Evolutionary conservation across 2,113 vertebrate species (phyloP).

Genomic region (Sylvilagus bachmani): DNA sequence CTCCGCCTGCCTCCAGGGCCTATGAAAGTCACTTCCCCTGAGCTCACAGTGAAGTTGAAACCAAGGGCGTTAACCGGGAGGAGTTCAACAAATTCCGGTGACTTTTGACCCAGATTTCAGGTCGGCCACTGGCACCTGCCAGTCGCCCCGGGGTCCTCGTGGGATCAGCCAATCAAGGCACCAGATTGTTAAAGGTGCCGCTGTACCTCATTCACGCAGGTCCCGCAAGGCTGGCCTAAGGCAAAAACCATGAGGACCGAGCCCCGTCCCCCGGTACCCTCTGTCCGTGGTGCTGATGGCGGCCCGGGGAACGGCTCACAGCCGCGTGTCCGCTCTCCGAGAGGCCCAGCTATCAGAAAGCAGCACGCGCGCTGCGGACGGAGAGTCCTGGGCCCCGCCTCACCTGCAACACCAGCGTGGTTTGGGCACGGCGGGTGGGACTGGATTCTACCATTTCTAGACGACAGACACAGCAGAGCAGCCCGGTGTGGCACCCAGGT

Average conservation of each 20-base stretch:
- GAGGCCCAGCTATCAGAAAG: accelerated
- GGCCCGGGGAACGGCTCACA: too few species aligned
- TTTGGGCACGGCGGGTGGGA: background rate
- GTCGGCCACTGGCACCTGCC: accelerated
- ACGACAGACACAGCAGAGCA: background rate
- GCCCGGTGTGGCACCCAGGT: accelerated
- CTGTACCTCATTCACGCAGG: background rate
- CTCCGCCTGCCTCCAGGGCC: too few species aligned
- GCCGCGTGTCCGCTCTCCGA: background rate
- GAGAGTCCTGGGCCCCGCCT: accelerated
- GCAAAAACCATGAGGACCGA: accelerated
- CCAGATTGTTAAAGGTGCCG: background rate
- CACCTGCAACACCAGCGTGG: accelerated
- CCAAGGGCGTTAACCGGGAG: background rate
- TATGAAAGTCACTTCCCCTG: background rate
- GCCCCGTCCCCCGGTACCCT: too few species aligned
- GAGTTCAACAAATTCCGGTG: accelerated
- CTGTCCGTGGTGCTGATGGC: too few species aligned
- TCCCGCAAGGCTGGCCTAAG: accelerated
- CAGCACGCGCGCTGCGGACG: accelerated
- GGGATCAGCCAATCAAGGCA: background rate
- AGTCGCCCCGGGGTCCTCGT: too few species aligned
- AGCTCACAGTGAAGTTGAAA: background rate
- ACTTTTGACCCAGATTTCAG: background rate
- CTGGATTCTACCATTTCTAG: background rate